phyloP scores from a whole-genome alignment of 1,140 invertebrate species.

The Papilio aristodemus region DNA sequence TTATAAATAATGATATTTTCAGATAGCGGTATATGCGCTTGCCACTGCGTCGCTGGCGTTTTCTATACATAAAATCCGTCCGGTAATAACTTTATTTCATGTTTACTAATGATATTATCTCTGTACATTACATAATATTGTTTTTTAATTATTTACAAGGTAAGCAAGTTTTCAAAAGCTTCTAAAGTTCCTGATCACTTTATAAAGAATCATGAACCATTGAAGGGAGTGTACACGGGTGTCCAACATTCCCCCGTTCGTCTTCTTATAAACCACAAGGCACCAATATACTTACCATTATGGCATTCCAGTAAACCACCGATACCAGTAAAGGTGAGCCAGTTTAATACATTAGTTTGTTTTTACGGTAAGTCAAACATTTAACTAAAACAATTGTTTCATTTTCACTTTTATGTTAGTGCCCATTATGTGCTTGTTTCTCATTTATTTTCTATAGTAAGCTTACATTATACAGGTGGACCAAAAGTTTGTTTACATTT shows the following conservation, averaged over 20 bases:
- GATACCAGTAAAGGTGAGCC: constrained; percentile 72
- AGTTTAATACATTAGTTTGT: neutral
- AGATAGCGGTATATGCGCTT: constrained; percentile 77
- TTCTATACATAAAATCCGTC: constrained; percentile 76
- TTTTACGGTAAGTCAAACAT: neutral
- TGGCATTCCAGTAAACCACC: constrained; percentile 79
- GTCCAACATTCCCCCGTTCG: constrained; percentile 71
- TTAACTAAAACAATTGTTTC: neutral
- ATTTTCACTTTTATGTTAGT: too few species aligned
- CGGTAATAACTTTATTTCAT: constrained; percentile 61
- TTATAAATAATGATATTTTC: constrained; percentile 55
- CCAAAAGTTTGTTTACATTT: too few species aligned
- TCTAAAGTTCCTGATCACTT: constrained; percentile 75
- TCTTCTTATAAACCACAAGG: constrained; percentile 69
- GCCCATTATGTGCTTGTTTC: too few species aligned
- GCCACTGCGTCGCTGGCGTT: constrained; percentile 72
- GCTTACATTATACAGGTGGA: too few species aligned
- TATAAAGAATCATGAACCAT: constrained; percentile 65
- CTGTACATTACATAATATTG: constrained; percentile 54
- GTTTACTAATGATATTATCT: constrained; percentile 33
- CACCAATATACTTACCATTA: constrained; percentile 75
- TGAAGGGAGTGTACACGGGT: constrained; percentile 66
- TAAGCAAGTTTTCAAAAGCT: constrained; percentile 79
- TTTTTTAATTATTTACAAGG: constrained; percentile 52
- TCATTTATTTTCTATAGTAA: too few species aligned